Conservation (phyloP, 2,797 vertebrate species). For the Gobionotothen gibberifrons region DNA sequence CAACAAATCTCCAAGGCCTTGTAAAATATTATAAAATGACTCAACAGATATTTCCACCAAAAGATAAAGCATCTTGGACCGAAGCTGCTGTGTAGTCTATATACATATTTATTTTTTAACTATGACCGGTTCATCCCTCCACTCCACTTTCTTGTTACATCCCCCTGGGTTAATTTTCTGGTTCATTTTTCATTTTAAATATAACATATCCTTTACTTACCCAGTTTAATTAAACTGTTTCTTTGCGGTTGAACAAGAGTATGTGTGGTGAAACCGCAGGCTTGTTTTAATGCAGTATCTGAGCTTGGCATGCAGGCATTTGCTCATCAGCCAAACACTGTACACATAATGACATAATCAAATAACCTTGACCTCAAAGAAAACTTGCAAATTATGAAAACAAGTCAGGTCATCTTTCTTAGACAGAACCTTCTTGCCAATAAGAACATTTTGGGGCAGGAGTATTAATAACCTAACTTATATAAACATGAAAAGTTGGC, state of each 20-base stretch:
- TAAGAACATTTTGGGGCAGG: background rate
- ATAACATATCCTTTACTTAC: background rate
- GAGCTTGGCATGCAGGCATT: too few relatives aligned
- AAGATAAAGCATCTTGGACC: conserved; percentile 1
- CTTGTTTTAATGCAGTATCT: background rate
- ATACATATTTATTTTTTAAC: conserved; percentile 4
- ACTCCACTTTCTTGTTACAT: background rate
- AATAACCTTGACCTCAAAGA: background rate
- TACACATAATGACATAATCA: too few relatives aligned
- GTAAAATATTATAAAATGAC: conserved; percentile 27
- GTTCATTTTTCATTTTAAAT: background rate
- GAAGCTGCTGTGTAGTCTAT: background rate
- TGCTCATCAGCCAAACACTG: too few relatives aligned
- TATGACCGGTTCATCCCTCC: background rate
- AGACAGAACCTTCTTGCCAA: too few relatives aligned
- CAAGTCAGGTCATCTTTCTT: background rate
- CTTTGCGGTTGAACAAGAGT: background rate
- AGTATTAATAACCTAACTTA: background rate
- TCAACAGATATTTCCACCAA: background rate
- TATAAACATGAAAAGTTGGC: background rate
- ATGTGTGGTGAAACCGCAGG: background rate
- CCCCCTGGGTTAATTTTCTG: background rate
- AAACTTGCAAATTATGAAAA: background rate
- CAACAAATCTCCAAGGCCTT: conserved; percentile 14
- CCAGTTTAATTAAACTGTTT: background rate